Conservation (phyloP, 2,888 invertebrate species). For the Lepeophtheirus nordmannii region DNA sequence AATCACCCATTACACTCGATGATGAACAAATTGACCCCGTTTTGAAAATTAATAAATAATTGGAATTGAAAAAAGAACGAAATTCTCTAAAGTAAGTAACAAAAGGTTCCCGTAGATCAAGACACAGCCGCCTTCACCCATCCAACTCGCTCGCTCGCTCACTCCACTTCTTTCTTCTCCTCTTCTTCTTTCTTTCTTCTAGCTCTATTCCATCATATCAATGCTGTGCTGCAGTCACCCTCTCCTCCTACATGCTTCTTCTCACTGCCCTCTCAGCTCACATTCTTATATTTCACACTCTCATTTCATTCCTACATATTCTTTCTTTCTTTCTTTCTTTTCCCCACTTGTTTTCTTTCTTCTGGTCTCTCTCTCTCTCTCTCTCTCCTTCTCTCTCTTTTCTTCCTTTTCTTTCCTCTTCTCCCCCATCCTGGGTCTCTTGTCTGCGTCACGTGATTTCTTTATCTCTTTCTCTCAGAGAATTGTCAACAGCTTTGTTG, state of each 20-base stretch:
- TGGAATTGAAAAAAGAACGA: background rate
- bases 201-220: background rate
- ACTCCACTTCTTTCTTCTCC: background rate
- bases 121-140: background rate
- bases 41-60: background rate
- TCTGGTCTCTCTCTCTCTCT: background rate
- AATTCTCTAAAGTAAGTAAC: background rate
- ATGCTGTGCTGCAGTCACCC: background rate
- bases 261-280: too few relatives aligned
- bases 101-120: background rate
- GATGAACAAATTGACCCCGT: slow-evolving; percentile 12
- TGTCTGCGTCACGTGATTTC: too few relatives aligned
- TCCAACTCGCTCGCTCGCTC: background rate
- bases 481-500: too few relatives aligned
- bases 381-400: background rate
- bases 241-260: background rate
- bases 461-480: too few relatives aligned
- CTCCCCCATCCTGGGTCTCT: too few relatives aligned
- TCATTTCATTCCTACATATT: background rate
- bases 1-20: background rate
- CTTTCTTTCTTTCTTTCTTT: background rate
- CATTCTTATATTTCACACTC: background rate
- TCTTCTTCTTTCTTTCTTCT: background rate
- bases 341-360: background rate
- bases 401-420: background rate